These are phyloP conservation scores for Stegostoma tigrinum DNA, from an alignment of 2,113 vertebrate genomes.

Conservation along the genomic window DNA sequence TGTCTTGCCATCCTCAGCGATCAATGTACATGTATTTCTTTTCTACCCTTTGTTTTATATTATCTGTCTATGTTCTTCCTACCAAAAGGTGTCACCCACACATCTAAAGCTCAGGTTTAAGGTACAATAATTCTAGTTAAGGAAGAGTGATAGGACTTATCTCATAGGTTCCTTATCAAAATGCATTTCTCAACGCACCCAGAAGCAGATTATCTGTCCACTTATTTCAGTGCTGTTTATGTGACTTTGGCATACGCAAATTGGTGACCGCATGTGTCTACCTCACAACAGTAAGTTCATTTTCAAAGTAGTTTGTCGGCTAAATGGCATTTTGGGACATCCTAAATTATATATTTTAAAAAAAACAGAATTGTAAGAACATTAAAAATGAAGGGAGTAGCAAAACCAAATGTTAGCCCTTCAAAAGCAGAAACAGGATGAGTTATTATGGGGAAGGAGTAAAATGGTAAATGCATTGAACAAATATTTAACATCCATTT, in stretches of 20 bases:
- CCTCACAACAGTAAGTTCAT: neutral
- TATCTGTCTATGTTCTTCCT: too few species aligned
- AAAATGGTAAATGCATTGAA: too few species aligned
- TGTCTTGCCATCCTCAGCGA: too few species aligned
- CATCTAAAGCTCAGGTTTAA: neutral
- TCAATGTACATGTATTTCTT: too few species aligned
- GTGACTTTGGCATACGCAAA: too few species aligned
- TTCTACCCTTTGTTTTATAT: too few species aligned
- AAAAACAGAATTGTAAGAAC: too few species aligned
- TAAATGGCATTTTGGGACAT: neutral
- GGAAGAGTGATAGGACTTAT: neutral
- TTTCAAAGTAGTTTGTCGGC: neutral
- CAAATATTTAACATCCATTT: too few species aligned
- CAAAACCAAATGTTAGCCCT: too few species aligned
- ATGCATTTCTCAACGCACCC: neutral
- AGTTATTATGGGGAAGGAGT: too few species aligned
- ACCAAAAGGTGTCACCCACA: too few species aligned
- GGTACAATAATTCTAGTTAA: neutral
- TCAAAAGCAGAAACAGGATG: neutral
- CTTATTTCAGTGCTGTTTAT: neutral
- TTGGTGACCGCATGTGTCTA: neutral
- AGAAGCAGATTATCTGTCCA: neutral
- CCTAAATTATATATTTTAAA: neutral
- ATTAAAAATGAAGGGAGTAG: too few species aligned
- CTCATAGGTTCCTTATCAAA: neutral